A percentile compares a stretch with the other conserved stretches of the same genome.
phyloP scores from a whole-genome alignment of 2,113 vertebrate species.

The Pionites leucogaster region DNA sequence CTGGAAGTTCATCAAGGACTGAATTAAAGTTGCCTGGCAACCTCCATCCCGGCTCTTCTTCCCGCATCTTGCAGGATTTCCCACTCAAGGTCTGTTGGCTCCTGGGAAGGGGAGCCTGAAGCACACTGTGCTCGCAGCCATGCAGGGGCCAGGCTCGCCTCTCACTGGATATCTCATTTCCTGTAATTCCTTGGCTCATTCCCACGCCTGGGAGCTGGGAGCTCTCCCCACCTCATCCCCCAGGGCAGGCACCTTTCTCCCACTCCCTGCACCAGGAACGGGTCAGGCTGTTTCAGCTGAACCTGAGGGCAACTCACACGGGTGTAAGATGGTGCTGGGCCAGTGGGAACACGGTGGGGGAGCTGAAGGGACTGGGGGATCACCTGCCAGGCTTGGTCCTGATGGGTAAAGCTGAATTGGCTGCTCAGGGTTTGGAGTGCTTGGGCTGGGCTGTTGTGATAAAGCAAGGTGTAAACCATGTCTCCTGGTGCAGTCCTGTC shows the following conservation, averaged over 20 bases:
- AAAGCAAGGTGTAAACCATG: not conserved
- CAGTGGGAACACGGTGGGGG: accelerated
- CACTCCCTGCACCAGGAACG: accelerated
- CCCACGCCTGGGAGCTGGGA: not conserved
- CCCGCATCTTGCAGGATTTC: constrained; percentile 45
- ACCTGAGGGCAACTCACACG: accelerated
- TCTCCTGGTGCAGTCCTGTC: not conserved
- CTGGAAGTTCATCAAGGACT: constrained; percentile 55
- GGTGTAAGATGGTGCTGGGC: not conserved
- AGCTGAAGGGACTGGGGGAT: accelerated
- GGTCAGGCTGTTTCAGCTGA: not conserved
- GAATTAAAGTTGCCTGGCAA: constrained; percentile 64
- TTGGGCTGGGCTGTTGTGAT: not conserved
- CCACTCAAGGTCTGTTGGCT: not conserved
- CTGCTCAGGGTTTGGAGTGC: accelerated
- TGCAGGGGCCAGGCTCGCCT: not conserved
- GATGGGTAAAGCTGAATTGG: accelerated
- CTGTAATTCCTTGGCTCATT: not conserved
- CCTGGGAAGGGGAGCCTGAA: not conserved
- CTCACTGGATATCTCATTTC: not conserved
- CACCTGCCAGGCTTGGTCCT: not conserved
- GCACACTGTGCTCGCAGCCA: accelerated
- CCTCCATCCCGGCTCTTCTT: constrained; percentile 3
- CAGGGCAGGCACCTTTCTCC: not conserved
- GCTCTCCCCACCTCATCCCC: not conserved